Conservation (phyloP, 2,888 invertebrate genomes). For the Orthosia gothica region DNA sequence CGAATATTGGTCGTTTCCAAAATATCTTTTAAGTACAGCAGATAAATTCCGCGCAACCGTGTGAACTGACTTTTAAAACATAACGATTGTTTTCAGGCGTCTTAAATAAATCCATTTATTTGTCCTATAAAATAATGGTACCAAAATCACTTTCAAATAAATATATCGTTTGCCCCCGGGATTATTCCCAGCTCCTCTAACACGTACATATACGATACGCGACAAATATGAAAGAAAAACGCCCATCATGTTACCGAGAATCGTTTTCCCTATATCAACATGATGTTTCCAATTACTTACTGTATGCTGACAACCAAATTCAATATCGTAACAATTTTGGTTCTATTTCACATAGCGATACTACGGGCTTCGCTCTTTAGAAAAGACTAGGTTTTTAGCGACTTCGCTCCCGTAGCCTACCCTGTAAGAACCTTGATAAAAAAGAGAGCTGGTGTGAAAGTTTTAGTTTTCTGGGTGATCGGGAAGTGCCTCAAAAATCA, state of each 20-base stretch:
- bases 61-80: no score
- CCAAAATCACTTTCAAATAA: conserved; percentile 7
- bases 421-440: no score
- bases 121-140: background rate
- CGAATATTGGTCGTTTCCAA: no score
- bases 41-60: no score
- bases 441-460: no score
- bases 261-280: conserved; percentile 52
- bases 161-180: conserved; percentile 5
- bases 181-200: background rate
- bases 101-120: conserved; percentile 6
- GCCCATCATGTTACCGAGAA: conserved; percentile 37
- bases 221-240: conserved; percentile 33
- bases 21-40: no score
- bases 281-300: conserved; percentile 57
- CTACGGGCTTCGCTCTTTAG: background rate
- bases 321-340: conserved; percentile 56
- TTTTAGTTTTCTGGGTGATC: no score
- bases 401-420: background rate
- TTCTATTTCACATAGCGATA: conserved; percentile 20
- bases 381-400: background rate
- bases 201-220: conserved; percentile 17
- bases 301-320: conserved; percentile 58
- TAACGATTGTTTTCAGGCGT: background rate
- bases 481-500: no score